Evolutionary conservation across 2,113 vertebrate species (phyloP), one percentile per base, ranked within the genome.

Genomic region (Romanogobio albipinnatus): DNA sequence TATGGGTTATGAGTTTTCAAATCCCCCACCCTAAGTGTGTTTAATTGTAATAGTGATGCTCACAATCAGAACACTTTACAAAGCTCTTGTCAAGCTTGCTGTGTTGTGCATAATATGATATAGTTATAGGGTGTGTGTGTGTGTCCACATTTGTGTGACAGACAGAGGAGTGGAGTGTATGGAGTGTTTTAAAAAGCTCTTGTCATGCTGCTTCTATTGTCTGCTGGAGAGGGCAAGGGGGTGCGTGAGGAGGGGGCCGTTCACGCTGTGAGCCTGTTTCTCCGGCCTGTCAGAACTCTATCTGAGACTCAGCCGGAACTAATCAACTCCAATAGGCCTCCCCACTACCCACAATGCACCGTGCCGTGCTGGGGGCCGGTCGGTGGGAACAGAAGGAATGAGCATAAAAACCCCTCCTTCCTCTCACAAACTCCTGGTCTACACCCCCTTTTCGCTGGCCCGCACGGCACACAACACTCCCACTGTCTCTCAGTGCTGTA

Each of bases 241-340:
- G 83, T 86, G 77, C 36, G 59, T 77, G 43, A 53, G 90, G 56
- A 56, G 71, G 24, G 56, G 78, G 64, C 85, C 90, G 91, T 86
- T 92, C 93, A 94, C 75, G 92, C 94, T 93, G 94, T 84, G 94
- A 93, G 91, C 92, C 93, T 88, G 91, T 95, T 95, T 94, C 91
- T 93, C 93, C 93, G 92, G 94, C 91, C 94, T 95, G 94, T 95
- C 95, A 95, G 93, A 93, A 94, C 92, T 94, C 92, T 92, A 94
- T 94, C 94, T 92, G 92, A 89, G 92, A 92, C 92, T 92, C 94
- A 94, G 93, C 95, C 94, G 93, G 93, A 95, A 95, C 95, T 95
- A 95, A 95, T 95, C 95, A 95, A 93, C 93, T 92, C 93, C 93
- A 95, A 95, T 93, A 94, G 93, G 92, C 90, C 91, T 93, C 88